These are phyloP conservation scores for Crotalus viridis DNA, from an alignment of 2,113 vertebrate species.

Conservation along the genomic window DNA sequence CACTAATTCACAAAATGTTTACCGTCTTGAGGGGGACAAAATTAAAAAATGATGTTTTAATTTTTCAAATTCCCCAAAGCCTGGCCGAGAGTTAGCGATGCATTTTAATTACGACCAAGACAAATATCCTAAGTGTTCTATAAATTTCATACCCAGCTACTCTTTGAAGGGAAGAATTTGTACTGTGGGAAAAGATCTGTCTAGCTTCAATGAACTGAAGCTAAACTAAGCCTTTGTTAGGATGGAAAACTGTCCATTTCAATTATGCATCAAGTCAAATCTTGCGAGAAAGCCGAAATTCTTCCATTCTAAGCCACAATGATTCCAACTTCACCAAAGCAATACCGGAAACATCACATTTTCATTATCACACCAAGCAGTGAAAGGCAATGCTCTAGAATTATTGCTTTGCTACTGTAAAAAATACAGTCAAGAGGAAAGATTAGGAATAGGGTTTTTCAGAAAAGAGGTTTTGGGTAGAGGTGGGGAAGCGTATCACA, in stretches of 20 bases:
- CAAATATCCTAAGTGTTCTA: neutral
- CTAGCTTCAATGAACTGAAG: neutral
- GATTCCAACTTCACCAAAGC: neutral
- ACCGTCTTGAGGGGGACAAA: neutral
- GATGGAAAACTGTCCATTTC: neutral
- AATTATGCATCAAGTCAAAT: neutral
- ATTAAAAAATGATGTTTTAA: neutral
- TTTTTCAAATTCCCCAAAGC: constrained; percentile 9
- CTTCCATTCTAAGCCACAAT: neutral
- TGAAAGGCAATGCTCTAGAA: neutral
- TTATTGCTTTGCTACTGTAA: neutral
- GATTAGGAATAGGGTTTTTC: neutral
- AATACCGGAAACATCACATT: too few relatives aligned
- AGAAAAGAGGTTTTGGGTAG: neutral
- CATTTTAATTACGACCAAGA: constrained; percentile 27
- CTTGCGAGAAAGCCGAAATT: neutral
- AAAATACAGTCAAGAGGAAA: too few relatives aligned
- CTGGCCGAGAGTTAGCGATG: constrained; percentile 15
- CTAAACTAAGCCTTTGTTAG: neutral
- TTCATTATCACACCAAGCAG: neutral
- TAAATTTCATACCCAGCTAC: constrained; percentile 7
- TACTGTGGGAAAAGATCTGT: neutral
- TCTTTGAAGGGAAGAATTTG: neutral
- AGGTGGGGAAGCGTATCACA: neutral
- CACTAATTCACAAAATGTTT: constrained; percentile 52